Conservation (phyloP, 2,797 vertebrate genomes). For the Brachyrhaphis roseni region DNA sequence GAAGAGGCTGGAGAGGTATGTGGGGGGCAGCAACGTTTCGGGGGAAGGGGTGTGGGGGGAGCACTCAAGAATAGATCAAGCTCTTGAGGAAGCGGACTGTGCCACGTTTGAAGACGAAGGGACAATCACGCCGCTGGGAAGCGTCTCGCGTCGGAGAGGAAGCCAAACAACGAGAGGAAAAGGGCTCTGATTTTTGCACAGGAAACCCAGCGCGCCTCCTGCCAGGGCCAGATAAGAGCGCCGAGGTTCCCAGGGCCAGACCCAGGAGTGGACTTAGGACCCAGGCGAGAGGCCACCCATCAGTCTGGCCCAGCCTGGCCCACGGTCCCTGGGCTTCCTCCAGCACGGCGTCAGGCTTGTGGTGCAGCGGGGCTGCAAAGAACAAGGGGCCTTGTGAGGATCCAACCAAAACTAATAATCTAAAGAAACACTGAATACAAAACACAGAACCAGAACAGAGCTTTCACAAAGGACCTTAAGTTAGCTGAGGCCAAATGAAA, state of each 20-base stretch:
- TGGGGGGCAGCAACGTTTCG: slow-evolving; percentile 52
- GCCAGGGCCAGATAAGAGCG: slow-evolving; percentile 97
- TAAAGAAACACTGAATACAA: slow-evolving; percentile 58
- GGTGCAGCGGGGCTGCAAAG: slow-evolving; percentile 87
- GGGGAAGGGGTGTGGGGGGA: slow-evolving; percentile 69
- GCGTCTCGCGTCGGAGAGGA: slow-evolving; percentile 96
- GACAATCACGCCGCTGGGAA: slow-evolving; percentile 99
- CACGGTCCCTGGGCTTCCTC: slow-evolving; percentile 83
- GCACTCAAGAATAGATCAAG: slow-evolving; percentile 98
- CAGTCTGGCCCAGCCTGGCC: slow-evolving; percentile 85
- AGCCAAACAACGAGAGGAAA: slow-evolving; percentile 99
- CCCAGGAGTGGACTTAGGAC: slow-evolving; percentile 84
- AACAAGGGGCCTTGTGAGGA: slow-evolving; percentile 84
- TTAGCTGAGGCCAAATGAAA: slow-evolving; percentile 38
- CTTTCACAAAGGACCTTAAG: slow-evolving; percentile 48
- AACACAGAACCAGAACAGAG: slow-evolving; percentile 70
- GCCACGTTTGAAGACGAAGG: slow-evolving; percentile 99
- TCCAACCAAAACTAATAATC: slow-evolving; percentile 73
- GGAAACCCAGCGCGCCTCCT: slow-evolving; percentile 98
- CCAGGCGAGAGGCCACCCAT: slow-evolving; percentile 84
- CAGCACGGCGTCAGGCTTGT: slow-evolving; percentile 85
- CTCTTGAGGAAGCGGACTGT: slow-evolving; percentile 97
- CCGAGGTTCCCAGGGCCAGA: slow-evolving; percentile 93
- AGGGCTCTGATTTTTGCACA: slow-evolving; percentile 99
- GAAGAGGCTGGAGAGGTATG: slow-evolving; percentile 65